Conservation (phyloP, 2,113 vertebrate species). For the Neoarius graeffei region DNA sequence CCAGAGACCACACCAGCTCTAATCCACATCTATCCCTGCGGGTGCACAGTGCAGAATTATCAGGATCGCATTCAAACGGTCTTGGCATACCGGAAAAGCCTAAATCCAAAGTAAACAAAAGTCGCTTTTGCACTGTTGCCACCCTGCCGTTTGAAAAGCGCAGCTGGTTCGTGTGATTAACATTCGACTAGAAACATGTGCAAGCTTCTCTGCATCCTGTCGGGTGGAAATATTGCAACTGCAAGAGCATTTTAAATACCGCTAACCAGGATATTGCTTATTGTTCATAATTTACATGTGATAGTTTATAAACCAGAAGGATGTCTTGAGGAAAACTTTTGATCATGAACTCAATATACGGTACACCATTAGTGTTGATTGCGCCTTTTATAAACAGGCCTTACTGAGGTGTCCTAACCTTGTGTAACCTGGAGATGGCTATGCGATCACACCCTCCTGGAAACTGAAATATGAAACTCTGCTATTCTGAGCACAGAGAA, state of each 20-base stretch:
- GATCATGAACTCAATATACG: neutral
- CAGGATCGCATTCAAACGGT: neutral
- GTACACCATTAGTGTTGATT: neutral
- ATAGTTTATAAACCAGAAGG: neutral
- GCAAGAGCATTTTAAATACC: constrained; percentile 15
- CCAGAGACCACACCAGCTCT: neutral
- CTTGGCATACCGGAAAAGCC: neutral
- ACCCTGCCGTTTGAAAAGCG: neutral
- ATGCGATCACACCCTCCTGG: constrained; percentile 26
- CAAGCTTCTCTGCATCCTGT: neutral
- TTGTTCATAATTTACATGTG: neutral
- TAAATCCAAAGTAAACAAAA: constrained; percentile 24
- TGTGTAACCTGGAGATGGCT: constrained; percentile 6
- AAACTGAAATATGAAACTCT: constrained; percentile 47
- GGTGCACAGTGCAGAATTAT: neutral
- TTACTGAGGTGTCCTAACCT: constrained; percentile 5
- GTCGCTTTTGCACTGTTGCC: neutral
- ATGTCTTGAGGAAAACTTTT: neutral
- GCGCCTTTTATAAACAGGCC: neutral
- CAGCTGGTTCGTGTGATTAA: neutral
- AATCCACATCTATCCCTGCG: neutral
- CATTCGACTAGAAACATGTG: neutral
- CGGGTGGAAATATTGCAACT: neutral
- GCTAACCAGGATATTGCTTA: neutral
- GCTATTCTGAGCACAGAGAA: constrained; percentile 52